These are phyloP conservation scores for Salarias fasciatus DNA, from an alignment of 2,797 vertebrate species.

Conservation along the genomic window DNA sequence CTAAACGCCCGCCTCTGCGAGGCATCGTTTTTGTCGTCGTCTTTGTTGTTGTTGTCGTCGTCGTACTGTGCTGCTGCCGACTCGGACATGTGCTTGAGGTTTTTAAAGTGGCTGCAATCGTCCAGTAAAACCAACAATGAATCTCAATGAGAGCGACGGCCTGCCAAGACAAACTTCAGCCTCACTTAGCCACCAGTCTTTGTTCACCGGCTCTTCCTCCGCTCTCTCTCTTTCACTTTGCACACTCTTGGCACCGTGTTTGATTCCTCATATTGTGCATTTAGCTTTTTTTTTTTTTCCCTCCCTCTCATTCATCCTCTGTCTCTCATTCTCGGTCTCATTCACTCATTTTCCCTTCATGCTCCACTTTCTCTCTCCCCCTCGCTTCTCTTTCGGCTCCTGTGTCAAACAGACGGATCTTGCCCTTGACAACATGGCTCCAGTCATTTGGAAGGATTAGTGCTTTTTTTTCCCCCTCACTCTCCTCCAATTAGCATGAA, in stretches of 20 bases:
- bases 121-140: slow-evolving; percentile 66
- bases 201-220: slow-evolving; percentile 37
- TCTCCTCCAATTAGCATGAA: slow-evolving; percentile 63
- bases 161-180: slow-evolving; percentile 68
- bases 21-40: slow-evolving; percentile 3
- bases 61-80: slow-evolving; percentile 35
- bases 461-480: slow-evolving; percentile 11
- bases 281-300: background rate
- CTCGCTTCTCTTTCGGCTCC: slow-evolving; percentile 27
- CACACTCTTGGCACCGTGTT: slow-evolving; percentile 38
- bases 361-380: slow-evolving; percentile 13
- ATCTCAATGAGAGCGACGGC: slow-evolving; percentile 61
- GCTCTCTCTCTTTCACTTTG: slow-evolving; percentile 12
- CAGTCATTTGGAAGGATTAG: slow-evolving; percentile 70
- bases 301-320: slow-evolving; percentile 20
- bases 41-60: slow-evolving; percentile 4
- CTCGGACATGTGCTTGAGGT: slow-evolving; percentile 45
- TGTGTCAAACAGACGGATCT: slow-evolving; percentile 54
- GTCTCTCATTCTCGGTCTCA: slow-evolving; percentile 12
- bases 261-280: slow-evolving; percentile 23
- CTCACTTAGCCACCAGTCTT: slow-evolving; percentile 37
- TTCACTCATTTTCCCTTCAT: slow-evolving; percentile 26
- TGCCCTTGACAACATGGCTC: slow-evolving; percentile 68
- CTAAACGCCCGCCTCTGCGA: slow-evolving; percentile 1
- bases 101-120: slow-evolving; percentile 57